phyloP scores from a whole-genome alignment of 1,140 invertebrate species.

The Meloidogyne hapla region DNA sequence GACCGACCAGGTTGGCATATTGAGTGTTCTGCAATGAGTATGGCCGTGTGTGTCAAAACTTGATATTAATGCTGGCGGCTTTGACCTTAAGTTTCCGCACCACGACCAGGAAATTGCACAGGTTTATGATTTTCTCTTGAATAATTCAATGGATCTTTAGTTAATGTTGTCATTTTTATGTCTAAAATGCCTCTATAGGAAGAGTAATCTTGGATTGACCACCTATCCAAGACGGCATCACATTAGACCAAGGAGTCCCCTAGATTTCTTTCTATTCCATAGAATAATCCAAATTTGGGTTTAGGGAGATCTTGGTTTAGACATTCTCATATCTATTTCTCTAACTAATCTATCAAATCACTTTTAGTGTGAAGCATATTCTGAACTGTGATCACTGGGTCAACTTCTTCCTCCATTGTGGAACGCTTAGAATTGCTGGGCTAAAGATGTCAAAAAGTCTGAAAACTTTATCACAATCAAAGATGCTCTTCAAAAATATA shows the following conservation, averaged over 20 bases:
- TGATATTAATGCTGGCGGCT: slow-evolving; percentile 96
- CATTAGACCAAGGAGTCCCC: too few species aligned
- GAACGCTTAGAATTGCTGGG: slow-evolving; percentile 95
- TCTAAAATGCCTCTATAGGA: too few species aligned
- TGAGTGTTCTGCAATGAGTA: slow-evolving; percentile 98
- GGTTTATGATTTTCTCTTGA: slow-evolving; percentile 65
- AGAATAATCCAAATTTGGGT: too few species aligned
- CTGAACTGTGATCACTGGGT: slow-evolving; percentile 84
- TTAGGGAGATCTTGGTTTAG: too few species aligned
- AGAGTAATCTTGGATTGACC: too few species aligned
- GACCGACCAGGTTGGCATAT: slow-evolving; percentile 90
- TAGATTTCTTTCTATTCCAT: too few species aligned
- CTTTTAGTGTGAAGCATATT: slow-evolving; percentile 75
- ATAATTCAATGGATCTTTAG: too few species aligned
- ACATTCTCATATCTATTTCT: too few species aligned
- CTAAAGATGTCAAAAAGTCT: slow-evolving; percentile 99
- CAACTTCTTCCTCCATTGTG: slow-evolving; percentile 94
- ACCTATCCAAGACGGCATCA: too few species aligned
- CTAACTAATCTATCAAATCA: too few species aligned
- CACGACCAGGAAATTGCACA: slow-evolving; percentile 99
- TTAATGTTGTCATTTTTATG: too few species aligned
- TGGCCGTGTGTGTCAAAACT: slow-evolving; percentile 80
- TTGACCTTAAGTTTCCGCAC: slow-evolving; percentile 97
- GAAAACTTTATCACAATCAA: slow-evolving; percentile 98
- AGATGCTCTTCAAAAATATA: slow-evolving; percentile 82